phyloP scores from a whole-genome alignment of 1,140 invertebrate genomes.

The Tetranychus cinnabarinus region DNA sequence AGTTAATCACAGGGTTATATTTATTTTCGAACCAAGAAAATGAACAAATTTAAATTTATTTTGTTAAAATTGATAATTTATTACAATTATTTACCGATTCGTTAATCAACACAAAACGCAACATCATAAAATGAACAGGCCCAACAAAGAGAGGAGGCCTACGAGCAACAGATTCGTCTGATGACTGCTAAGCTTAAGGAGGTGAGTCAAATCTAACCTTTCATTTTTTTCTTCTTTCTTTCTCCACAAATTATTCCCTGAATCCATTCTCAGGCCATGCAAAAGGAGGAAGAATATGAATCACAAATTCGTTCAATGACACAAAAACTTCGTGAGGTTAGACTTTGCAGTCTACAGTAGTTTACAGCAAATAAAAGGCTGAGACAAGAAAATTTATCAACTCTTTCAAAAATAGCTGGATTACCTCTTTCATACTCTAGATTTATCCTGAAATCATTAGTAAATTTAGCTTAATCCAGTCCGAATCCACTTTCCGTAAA shows the following conservation, averaged over 20 bases:
- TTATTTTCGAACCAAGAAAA: too few relatives aligned
- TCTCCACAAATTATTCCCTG: background rate
- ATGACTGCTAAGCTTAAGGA: constrained; percentile 94
- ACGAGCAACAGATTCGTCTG: constrained; percentile 99
- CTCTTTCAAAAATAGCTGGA: too few relatives aligned
- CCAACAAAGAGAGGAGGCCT: constrained; percentile 98
- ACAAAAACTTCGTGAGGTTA: constrained; percentile 29
- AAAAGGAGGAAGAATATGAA: constrained; percentile 35
- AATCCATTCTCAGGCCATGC: constrained; percentile 21
- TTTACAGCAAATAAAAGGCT: background rate
- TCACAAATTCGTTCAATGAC: constrained; percentile 32
- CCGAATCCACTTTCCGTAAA: too few relatives aligned
- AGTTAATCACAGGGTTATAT: too few relatives aligned
- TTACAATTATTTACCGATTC: background rate
- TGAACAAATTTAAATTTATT: too few relatives aligned
- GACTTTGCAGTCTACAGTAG: background rate
- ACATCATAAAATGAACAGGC: constrained; percentile 34
- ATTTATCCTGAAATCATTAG: too few relatives aligned
- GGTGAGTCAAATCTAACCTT: constrained; percentile 33
- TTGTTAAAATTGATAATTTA: too few relatives aligned
- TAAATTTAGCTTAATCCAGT: too few relatives aligned
- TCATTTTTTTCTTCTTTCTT: background rate
- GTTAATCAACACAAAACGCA: background rate
- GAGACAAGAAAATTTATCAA: too few relatives aligned
- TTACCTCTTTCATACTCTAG: too few relatives aligned